These are phyloP conservation scores for Pelodiscus sinensis DNA, from an alignment of 2,113 vertebrate species.

Conservation along the genomic window DNA sequence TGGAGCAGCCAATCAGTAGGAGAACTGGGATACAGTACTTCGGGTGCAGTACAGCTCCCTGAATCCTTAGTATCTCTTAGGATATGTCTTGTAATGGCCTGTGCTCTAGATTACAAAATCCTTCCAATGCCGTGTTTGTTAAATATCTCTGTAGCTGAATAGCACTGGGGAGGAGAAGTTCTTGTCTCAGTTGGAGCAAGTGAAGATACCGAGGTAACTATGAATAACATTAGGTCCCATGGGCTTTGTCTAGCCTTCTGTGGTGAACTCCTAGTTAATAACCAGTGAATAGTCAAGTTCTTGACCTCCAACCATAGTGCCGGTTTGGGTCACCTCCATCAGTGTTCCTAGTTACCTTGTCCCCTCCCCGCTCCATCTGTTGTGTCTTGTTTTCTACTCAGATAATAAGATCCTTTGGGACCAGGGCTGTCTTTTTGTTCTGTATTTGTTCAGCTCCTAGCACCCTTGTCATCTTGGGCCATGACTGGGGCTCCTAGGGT, in stretches of 20 bases:
- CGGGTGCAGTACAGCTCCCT: neutral
- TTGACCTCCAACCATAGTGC: neutral
- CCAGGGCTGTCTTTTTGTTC: neutral
- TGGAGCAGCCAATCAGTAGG: neutral
- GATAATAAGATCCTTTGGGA: neutral
- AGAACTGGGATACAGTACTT: slow-evolving; percentile 14
- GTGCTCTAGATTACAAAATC: slow-evolving; percentile 51
- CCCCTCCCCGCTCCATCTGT: neutral
- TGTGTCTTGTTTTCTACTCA: neutral
- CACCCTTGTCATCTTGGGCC: neutral
- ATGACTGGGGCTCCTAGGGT: too few relatives aligned
- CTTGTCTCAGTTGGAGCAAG: fast-evolving
- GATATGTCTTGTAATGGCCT: neutral
- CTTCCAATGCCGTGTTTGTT: neutral
- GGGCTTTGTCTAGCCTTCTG: neutral
- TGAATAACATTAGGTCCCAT: neutral
- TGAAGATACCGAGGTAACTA: neutral
- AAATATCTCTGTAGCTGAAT: neutral
- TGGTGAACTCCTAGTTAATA: neutral
- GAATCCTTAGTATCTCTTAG: slow-evolving; percentile 13
- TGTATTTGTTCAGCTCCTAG: neutral
- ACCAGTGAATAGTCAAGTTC: neutral
- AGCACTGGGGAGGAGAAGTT: neutral
- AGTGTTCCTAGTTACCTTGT: neutral
- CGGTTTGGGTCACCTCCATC: neutral